phyloP scores from a whole-genome alignment of 1,140 invertebrate species.

The Drosophila kanapiae region DNA sequence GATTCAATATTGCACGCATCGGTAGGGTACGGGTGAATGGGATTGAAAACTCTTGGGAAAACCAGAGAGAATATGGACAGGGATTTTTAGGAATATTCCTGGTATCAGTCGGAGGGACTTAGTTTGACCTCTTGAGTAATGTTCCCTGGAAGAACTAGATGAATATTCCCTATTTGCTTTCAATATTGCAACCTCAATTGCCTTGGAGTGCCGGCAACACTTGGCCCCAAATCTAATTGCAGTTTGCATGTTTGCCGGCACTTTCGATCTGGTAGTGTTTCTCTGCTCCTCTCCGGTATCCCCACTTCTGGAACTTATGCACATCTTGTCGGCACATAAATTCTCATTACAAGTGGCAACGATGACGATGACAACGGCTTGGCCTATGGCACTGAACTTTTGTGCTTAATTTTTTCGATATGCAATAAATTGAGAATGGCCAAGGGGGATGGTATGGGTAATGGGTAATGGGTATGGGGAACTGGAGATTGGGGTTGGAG shows the following conservation, averaged over 20 bases:
- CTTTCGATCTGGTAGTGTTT: slow-evolving; percentile 32
- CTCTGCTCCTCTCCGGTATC: not conserved
- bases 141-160: not conserved
- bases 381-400: slow-evolving; percentile 79
- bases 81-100: not conserved
- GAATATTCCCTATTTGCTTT: not conserved
- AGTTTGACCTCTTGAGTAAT: not conserved
- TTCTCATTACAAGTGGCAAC: slow-evolving; percentile 73
- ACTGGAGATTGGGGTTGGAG: not conserved
- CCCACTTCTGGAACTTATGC: slow-evolving; percentile 46
- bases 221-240: slow-evolving; percentile 58
- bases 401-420: slow-evolving; percentile 81
- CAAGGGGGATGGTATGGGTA: slow-evolving; percentile 35
- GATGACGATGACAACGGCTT: slow-evolving; percentile 51
- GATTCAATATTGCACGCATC: slow-evolving; percentile 56
- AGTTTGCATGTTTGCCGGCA: slow-evolving; percentile 68
- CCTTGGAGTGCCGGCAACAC: slow-evolving; percentile 28
- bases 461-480: slow-evolving; percentile 2
- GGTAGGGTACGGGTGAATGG: not conserved
- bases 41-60: slow-evolving; percentile 5
- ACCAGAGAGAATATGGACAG: not conserved
- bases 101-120: not conserved
- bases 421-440: slow-evolving; percentile 68
- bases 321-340: slow-evolving; percentile 75
- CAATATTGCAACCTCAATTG: slow-evolving; percentile 6